Evolutionary conservation across 2,888 invertebrate genomes (phyloP).

Genomic region (Beris morrisii): DNA sequence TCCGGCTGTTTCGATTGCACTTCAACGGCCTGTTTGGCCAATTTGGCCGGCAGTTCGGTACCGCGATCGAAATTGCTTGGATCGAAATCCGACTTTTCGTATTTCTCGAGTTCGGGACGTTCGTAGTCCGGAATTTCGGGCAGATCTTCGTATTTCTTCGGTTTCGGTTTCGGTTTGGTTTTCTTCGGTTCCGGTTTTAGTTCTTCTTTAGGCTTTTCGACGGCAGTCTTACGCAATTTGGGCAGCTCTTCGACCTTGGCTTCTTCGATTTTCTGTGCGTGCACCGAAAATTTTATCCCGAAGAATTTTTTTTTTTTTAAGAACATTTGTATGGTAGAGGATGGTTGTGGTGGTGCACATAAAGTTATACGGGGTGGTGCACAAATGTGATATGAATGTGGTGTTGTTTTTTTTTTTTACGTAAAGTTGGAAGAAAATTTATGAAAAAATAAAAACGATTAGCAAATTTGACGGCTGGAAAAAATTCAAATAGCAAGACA

Average conservation of each 20-base stretch:
- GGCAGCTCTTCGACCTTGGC: conserved; percentile 50
- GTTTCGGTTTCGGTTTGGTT: conserved; percentile 46
- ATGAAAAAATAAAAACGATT: conserved; percentile 12
- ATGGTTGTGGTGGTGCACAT: neutral
- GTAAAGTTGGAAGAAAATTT: conserved; percentile 5
- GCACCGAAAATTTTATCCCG: no score
- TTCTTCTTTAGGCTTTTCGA: conserved; percentile 49
- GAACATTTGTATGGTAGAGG: no score
- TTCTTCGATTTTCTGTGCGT: conserved; percentile 48
- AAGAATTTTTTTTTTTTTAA: conserved; percentile 10
- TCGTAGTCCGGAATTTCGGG: conserved; percentile 75
- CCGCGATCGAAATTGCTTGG: conserved; percentile 55
- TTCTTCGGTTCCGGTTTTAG: conserved; percentile 46
- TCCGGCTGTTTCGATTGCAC: conserved; percentile 45
- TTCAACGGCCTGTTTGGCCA: conserved; percentile 49
- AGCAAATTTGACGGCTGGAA: neutral
- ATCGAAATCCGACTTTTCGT: conserved; percentile 62
- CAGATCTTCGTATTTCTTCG: conserved; percentile 62
- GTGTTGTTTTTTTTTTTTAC: no score
- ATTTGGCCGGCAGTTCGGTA: conserved; percentile 50
- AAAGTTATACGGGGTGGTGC: conserved; percentile 23
- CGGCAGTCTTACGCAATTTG: conserved; percentile 52
- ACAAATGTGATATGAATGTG: conserved; percentile 28
- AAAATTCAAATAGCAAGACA: no score
- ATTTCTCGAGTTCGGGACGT: conserved; percentile 71